Base-by-base conservation (phyloP, 2,797 vertebrate species). In the Acropternis orthonyx region DNA sequence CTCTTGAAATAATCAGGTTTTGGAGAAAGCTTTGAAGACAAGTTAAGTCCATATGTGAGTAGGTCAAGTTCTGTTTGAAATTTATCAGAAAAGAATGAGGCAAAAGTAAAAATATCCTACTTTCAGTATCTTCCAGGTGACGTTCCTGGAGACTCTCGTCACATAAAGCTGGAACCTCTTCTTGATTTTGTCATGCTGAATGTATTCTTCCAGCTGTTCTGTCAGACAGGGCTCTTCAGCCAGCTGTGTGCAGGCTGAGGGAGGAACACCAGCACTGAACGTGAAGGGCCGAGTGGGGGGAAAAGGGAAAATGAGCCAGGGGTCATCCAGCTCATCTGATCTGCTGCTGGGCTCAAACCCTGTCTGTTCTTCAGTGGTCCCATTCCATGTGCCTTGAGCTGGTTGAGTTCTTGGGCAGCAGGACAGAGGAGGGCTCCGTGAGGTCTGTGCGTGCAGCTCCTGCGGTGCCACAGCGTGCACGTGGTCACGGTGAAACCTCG, bases 261-360 rank as follows among this genome's bases (percentile, higher is more conserved):
- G 43, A 56, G 24, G 14, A 12, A 19, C 36, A 34, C 6, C 0
- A 1, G 37, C 30, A 6, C 23, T 0, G 7, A 51, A 19, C 4
- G 13, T 43, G n/a, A 5, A 20, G n/a, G 43, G 18, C n/a, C 76
- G 11, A 43, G 23, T 44, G 71, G 34, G 46, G 49, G 21, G 12
- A 24, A 77, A 34, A 72, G 21, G 36, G 12, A 56, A 77, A 34
- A 71, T 17, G 22, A 75, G 19, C 13, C 37, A 32, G 30, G 36
- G 17, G 16, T 75, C 16, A 7, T 85, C 41, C n/a, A n/a, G 20
- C 34, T 32, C 27, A 37, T 55, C 14, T 52, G 51, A 15, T 1
- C 32, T 67, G 72, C 30, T 19, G 3, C 10, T 48, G 43, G 26
- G 18, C 55, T 79, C 30, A 87, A 89, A 66, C 43, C 7, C 27